Evolutionary conservation across 2,797 vertebrate genomes (phyloP), one percentile per base, ranked within the genome.

Genomic region (Pelodytes ibericus): DNA sequence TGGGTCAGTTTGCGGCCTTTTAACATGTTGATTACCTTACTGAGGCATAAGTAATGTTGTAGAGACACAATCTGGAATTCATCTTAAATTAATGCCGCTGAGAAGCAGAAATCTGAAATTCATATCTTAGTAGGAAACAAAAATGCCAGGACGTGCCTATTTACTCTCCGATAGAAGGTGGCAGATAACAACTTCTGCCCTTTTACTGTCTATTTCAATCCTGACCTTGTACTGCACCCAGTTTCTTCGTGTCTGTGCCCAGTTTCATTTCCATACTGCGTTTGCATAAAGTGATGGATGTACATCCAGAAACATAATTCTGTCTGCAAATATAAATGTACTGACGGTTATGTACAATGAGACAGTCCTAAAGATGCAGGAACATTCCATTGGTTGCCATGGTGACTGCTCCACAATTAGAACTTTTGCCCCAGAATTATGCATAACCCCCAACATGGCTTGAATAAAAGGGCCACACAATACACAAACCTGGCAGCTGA

Each of bases 11-110:
- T 44, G 63, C 72, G 71, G 57, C 41, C 71, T 79, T 71, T 67
- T 72, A 78, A 78, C 62, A 78, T 66, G 69, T 72, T 65, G 70
- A 78, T 78, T 78, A 71, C 57, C 71, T 72, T 66, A 66, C 41
- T 62, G 63, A 79, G 47, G 63, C 71, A 73, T 62, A 68, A 79
- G 76, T 68, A 76, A 70, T 73, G 57, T 56, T 41, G 41, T 67
- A 22, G 59, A 65, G 51, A 71, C 68, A 71, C 62, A 76, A 71
- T 70, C 74, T 71, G 18, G 74, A 60, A 41, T 76, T 49, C 74
- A 77, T 66, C 63, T 56, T 78, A 67, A 71, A 65, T 39, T 65
- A 72, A 65, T 47, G 60, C 33, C 27, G 27, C 22, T 49, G 71
- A 71, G 69, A 41, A 51, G 75, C 67, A 36, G 27, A 71, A 59